Conservation (phyloP, 2,888 invertebrate genomes). For the Xanthorhoe spadicearia region DNA sequence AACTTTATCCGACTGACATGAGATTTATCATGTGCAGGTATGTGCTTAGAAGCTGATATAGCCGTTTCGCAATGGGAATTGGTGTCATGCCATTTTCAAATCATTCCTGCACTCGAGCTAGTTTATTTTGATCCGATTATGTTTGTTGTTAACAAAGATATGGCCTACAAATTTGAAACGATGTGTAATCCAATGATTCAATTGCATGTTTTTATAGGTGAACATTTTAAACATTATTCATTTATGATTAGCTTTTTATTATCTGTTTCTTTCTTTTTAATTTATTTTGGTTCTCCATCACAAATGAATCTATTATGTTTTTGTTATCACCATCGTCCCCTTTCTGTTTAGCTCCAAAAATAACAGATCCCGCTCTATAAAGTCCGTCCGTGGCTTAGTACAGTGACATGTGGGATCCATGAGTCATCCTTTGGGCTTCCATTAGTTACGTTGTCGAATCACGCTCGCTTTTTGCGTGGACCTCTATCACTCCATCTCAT, state of each 20-base stretch:
- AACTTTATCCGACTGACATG: constrained; percentile 70
- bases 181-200: not conserved
- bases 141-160: constrained; percentile 34
- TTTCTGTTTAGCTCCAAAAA: constrained; percentile 51
- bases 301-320: constrained; percentile 30
- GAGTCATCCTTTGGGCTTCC: constrained; percentile 75
- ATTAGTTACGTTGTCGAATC: constrained; percentile 76
- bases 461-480: constrained; percentile 70
- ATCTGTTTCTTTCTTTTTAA: constrained; percentile 8
- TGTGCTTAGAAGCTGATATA: constrained; percentile 76
- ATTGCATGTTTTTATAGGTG: not conserved
- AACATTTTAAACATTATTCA: not conserved
- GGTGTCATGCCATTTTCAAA: constrained; percentile 56
- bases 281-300: constrained; percentile 19
- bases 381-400: constrained; percentile 61
- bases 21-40: constrained; percentile 82
- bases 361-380: constrained; percentile 59
- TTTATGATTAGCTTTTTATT: constrained; percentile 1
- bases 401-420: constrained; percentile 70
- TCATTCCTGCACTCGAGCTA: constrained; percentile 32
- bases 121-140: constrained; percentile 51
- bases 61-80: constrained; percentile 64
- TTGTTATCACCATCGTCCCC: constrained; percentile 36
- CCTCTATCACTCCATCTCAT: constrained; percentile 52
- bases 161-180: constrained; percentile 1